Conservation (phyloP, 2,888 invertebrate species). For the Dicyrtomina minuta region DNA sequence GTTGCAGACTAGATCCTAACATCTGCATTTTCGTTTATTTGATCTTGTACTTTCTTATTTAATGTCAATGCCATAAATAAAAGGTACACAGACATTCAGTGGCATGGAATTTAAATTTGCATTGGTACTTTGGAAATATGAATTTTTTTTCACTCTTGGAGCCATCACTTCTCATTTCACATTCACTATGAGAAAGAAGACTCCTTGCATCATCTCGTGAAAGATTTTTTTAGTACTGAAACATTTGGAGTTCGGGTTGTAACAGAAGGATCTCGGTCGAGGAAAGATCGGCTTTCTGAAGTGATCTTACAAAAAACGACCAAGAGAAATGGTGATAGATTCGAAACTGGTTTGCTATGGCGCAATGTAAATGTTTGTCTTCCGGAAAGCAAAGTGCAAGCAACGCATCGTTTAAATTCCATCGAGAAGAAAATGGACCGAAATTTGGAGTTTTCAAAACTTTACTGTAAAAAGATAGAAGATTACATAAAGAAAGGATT, state of each 20-base stretch:
- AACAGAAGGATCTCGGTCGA: too few species aligned
- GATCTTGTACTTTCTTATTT: too few species aligned
- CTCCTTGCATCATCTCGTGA: not conserved
- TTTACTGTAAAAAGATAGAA: slow-evolving; percentile 13
- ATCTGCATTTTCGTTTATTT: too few species aligned
- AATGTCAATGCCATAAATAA: too few species aligned
- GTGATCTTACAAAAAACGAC: slow-evolving; percentile 14
- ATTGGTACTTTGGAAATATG: too few species aligned
- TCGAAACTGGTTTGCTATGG: slow-evolving; percentile 31
- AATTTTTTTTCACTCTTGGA: too few species aligned
- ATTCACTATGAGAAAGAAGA: too few species aligned
- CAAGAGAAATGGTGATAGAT: slow-evolving; percentile 12
- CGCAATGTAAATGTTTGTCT: slow-evolving; percentile 1
- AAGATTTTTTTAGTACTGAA: slow-evolving; percentile 23
- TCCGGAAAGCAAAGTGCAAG: slow-evolving; percentile 13
- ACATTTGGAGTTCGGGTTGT: slow-evolving; percentile 5
- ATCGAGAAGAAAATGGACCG: slow-evolving; percentile 22
- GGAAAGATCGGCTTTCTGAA: slow-evolving; percentile 12
- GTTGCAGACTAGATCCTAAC: too few species aligned
- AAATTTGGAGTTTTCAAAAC: not conserved
- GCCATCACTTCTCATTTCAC: too few species aligned
- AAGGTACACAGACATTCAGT: too few species aligned
- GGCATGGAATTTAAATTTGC: too few species aligned
- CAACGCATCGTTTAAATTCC: slow-evolving; percentile 5
- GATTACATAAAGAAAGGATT: slow-evolving; percentile 29